Evolutionary conservation across 1,140 invertebrate genomes (phyloP).

Genomic region (Drosophila fuyamai): DNA sequence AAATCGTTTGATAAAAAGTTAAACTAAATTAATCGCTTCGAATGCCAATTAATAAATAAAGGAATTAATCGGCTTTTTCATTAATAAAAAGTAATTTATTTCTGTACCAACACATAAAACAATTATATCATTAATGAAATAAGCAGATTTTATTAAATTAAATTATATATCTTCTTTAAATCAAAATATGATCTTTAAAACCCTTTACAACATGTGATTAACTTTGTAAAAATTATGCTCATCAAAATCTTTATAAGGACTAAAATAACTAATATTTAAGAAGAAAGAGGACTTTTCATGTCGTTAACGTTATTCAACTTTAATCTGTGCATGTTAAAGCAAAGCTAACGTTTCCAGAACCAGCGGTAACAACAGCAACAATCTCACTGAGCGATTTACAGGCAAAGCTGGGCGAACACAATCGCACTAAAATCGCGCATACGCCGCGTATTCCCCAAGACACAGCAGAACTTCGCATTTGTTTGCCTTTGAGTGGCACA

Average conservation of each 20-base stretch:
- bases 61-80: background rate
- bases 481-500: slow-evolving; percentile 54
- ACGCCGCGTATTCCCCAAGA: slow-evolving; percentile 74
- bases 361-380: slow-evolving; percentile 6
- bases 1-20: background rate
- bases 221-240: too few relatives aligned
- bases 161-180: too few relatives aligned
- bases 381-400: slow-evolving; percentile 25
- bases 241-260: too few relatives aligned
- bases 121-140: background rate
- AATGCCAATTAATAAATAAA: background rate
- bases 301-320: slow-evolving; percentile 8
- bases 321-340: slow-evolving; percentile 29
- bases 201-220: too few relatives aligned
- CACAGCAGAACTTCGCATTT: slow-evolving; percentile 62
- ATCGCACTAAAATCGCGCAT: slow-evolving; percentile 67
- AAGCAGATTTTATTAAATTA: too few relatives aligned
- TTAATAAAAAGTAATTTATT: background rate
- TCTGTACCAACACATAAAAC: background rate
- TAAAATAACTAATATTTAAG: too few relatives aligned
- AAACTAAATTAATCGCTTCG: background rate
- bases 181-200: too few relatives aligned
- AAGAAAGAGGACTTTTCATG: slow-evolving; percentile 2
- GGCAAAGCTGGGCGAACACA: slow-evolving; percentile 34
- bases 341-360: slow-evolving; percentile 11